These are phyloP conservation scores for Hipparchia semele DNA, from an alignment of 2,888 invertebrate genomes.

Conservation along the genomic window DNA sequence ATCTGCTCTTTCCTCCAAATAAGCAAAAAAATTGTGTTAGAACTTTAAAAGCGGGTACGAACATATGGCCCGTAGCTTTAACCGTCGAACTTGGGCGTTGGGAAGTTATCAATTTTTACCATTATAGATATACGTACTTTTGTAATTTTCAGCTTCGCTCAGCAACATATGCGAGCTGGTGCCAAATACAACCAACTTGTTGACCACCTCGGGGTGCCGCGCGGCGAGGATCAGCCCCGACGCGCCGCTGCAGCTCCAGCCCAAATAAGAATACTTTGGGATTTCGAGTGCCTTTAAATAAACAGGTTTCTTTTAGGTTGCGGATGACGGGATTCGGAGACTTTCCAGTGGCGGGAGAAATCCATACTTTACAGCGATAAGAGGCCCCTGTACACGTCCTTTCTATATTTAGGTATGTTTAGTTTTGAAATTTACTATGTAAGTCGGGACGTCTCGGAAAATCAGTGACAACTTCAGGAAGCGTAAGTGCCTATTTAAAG, in stretches of 20 bases:
- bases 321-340: not conserved
- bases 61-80: too few species aligned
- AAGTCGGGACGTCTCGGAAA: not conserved
- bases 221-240: constrained; percentile 89
- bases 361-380: too few species aligned
- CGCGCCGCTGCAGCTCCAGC: constrained; percentile 96
- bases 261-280: constrained; percentile 88
- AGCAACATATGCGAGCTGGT: constrained; percentile 88
- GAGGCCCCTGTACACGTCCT: too few species aligned
- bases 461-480: not conserved
- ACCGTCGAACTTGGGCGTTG: too few species aligned
- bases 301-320: not conserved
- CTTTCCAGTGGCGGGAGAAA: not conserved
- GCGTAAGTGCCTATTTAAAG: too few species aligned
- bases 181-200: constrained; percentile 90
- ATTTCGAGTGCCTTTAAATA: constrained; percentile 55
- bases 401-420: too few species aligned
- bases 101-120: too few species aligned
- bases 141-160: constrained; percentile 71
- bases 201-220: constrained; percentile 84
- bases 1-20: too few species aligned
- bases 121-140: constrained; percentile 70
- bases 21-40: too few species aligned
- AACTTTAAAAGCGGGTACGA: too few species aligned
- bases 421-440: too few species aligned